Evolutionary conservation across 2,113 vertebrate species (phyloP).

Genomic region (Colistium nudipinnis): DNA sequence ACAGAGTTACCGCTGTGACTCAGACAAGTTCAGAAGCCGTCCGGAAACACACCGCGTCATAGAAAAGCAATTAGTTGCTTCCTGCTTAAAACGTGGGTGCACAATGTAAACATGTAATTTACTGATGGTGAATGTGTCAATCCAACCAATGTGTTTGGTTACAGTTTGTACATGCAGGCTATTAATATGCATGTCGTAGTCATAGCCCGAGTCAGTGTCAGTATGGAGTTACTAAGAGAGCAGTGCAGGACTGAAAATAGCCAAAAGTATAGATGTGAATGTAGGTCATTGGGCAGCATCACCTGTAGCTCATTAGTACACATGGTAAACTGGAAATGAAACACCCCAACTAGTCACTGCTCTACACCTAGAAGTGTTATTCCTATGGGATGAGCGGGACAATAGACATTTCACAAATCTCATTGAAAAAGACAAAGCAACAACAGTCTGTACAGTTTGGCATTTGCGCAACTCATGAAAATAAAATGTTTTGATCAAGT

Average conservation of each 20-base stretch:
- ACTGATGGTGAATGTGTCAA: background rate
- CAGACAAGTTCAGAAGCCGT: background rate
- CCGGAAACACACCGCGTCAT: background rate
- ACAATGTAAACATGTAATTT: constrained; percentile 2
- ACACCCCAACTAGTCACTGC: background rate
- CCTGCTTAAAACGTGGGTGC: background rate
- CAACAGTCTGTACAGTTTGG: constrained; percentile 68
- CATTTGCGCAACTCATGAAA: constrained; percentile 73
- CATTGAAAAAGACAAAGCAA: background rate
- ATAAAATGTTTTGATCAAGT: constrained; percentile 7
- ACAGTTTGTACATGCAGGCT: constrained; percentile 31
- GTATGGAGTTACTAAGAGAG: constrained; percentile 41
- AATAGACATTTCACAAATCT: background rate
- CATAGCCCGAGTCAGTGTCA: background rate
- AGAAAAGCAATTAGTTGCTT: background rate
- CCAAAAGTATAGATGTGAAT: constrained; percentile 45
- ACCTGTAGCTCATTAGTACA: background rate
- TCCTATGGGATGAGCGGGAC: background rate
- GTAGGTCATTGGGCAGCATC: constrained; percentile 51
- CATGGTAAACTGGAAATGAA: background rate
- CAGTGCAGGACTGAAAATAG: constrained; percentile 36
- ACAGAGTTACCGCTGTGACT: background rate
- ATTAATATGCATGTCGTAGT: constrained; percentile 41
- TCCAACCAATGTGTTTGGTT: constrained; percentile 10
- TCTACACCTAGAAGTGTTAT: background rate